Evolutionary conservation across 2,888 invertebrate genomes (phyloP).

Genomic region (Synergus japonicus): DNA sequence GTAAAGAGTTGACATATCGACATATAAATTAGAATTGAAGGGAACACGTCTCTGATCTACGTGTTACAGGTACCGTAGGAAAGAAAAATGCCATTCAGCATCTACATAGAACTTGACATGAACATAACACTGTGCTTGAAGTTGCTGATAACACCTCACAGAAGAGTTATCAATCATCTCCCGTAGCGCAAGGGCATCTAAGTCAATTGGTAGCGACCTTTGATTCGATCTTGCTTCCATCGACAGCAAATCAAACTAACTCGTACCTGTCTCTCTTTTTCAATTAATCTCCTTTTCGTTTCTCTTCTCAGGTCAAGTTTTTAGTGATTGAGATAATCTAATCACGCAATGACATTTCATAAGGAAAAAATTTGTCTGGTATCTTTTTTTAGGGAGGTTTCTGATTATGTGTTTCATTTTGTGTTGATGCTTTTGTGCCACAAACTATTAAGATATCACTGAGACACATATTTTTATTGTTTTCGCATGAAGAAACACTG

Average conservation of each 20-base stretch:
- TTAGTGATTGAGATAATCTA: neutral
- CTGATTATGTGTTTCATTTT: too few relatives aligned
- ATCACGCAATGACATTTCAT: neutral
- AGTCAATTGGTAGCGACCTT: conserved; percentile 48
- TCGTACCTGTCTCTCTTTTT: conserved; percentile 36
- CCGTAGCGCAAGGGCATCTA: conserved; percentile 46
- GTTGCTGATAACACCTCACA: conserved; percentile 53
- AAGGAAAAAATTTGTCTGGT: neutral
- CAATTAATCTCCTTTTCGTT: neutral
- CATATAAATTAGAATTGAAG: neutral
- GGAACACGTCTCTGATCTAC: neutral
- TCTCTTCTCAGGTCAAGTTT: neutral
- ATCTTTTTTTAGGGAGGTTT: too few relatives aligned
- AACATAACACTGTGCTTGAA: conserved; percentile 45
- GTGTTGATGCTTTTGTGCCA: too few relatives aligned
- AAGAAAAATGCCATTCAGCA: neutral
- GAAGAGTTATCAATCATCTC: conserved; percentile 52
- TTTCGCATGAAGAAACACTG: neutral
- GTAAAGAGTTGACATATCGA: neutral
- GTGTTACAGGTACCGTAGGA: neutral
- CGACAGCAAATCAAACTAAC: conserved; percentile 40
- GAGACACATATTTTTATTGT: neutral
- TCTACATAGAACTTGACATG: conserved; percentile 39
- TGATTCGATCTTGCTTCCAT: conserved; percentile 39
- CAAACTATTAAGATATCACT: neutral